Base-by-base conservation (phyloP, 2,797 vertebrate genomes). In the Ctenosaura bakeri region DNA sequence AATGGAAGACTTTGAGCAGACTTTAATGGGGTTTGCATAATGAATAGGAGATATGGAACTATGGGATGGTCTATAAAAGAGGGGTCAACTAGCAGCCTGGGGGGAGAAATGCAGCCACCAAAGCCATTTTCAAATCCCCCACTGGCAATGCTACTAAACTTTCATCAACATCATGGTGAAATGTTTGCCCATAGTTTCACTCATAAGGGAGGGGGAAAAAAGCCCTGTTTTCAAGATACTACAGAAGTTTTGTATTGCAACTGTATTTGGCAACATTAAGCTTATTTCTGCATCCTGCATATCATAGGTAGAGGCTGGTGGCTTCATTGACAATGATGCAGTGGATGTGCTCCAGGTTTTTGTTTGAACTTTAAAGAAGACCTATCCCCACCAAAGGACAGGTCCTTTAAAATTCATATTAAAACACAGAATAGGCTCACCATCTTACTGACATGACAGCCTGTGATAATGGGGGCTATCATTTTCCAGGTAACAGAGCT, bases 1-100 rank as follows among this genome's bases (percentile, higher is more conserved):
- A 90, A 90, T 13, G 50, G 32, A n/a, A 10, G 78, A 5, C 86
- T 78, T 88, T 88, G 64, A 22, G 62, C 66, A 90, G 80, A 52
- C 50, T 76, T 78, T 18, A 89, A 89, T 89, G 3, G 6, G 26
- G 14, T 86, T 92, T 88, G 59, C 10, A 88, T 83, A 12, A 83
- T 73, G 91, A 93, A 85, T 80, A 83, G 0, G 6, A 79, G 74
- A 69, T 26, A 77, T 22, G 66, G n/a, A 83, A 2, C n/a, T n/a
- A 88, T 66, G 26, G 46, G 69, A 77, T 77, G 14, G 9, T 74
- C 18, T 64, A 66, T 77, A 29, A 4, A 42, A 69, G 73, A 4
- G 38, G n/a, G 52, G 71, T 64, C 46, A 87, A 52, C 42, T 59
- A 62, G 79, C 42, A 16, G n/a, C 2, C 12, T 24, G 4, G 26